Base-by-base conservation (phyloP, 2,797 vertebrate genomes). In the Pseudochromis fuscus region DNA sequence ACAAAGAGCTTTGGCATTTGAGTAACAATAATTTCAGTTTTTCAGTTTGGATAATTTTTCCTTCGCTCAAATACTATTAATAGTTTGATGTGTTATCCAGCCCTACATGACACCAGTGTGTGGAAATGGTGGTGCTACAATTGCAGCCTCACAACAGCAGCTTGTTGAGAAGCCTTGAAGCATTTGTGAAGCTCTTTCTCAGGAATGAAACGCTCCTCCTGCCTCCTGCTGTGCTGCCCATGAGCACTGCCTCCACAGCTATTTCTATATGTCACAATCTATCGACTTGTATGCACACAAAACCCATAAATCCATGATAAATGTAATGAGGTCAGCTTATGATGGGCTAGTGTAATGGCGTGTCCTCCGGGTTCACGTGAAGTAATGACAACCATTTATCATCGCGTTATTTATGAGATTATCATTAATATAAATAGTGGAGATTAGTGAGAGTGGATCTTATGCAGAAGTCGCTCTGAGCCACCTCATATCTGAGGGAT, bases 271-370 rank as follows among this genome's bases (percentile, higher is more conserved):
- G 75, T 70, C 75, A 63, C 52, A 25, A 21, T 74, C 51, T 64
- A 84, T 84, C 81, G 68, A 86, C 80, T 77, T 62, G 37, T 56
- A 74, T 72, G 66, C 58, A 52, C 35, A 75, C 53, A 75, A 63
- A 78, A 49, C 16, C 28, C 77, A 83, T 87, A 78, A 87, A 87
- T 87, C 77, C 66, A 72, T 63, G 71, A 82, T 76, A 75, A 82
- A 89, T 84, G 75, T 83, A 88, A 88, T 72, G 84, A 90, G 80
- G 87, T 89, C 77, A 77, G 42, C 24, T 64, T 85, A 53, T 52
- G 76, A 82, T 63, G 61, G 72, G 64, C 59, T 31, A 21, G 42
- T 66, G 16, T 77, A 77, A 82, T 65, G 71, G 28, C 35, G 0
- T 58, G 33, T 49, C 24, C 49, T 79, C 40, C n/a, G 68, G 27